These are phyloP conservation scores for Zele albiditarsus DNA, from an alignment of 2,888 invertebrate species.

Conservation along the genomic window DNA sequence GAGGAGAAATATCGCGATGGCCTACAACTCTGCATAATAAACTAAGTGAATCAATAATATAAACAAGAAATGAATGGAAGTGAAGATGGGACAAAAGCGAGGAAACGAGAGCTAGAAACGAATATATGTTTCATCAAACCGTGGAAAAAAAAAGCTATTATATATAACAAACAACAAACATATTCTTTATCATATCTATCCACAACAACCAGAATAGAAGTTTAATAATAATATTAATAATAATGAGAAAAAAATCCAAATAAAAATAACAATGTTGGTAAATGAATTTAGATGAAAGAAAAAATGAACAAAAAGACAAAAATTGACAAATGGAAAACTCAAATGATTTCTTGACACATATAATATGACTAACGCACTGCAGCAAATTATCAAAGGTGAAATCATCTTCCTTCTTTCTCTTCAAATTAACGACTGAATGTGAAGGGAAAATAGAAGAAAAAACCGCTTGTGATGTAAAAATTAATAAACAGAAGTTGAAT, in stretches of 20 bases:
- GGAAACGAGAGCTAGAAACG: not conserved
- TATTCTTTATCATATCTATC: not conserved
- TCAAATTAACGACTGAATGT: not conserved
- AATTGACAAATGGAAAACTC: not conserved
- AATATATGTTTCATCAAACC: not conserved
- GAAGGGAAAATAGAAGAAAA: not conserved
- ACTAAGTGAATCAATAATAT: constrained; percentile 20
- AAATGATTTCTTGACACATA: too few species aligned
- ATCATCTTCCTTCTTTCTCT: not conserved
- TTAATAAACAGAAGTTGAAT: constrained; percentile 10
- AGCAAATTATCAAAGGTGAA: not conserved
- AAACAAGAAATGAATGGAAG: not conserved
- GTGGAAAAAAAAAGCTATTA: not conserved
- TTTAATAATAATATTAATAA: too few species aligned
- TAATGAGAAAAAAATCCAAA: too few species aligned
- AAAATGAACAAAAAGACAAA: not conserved
- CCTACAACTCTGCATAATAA: constrained; percentile 24
- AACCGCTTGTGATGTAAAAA: not conserved
- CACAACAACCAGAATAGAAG: not conserved
- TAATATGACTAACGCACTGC: not conserved
- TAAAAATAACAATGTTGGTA: too few species aligned
- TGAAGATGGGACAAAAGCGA: not conserved
- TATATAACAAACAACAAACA: not conserved
- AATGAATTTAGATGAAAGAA: not conserved
- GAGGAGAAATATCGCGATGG: constrained; percentile 8